Conservation (phyloP, 2,797 vertebrate genomes). For the Sarcoramphus papa region DNA sequence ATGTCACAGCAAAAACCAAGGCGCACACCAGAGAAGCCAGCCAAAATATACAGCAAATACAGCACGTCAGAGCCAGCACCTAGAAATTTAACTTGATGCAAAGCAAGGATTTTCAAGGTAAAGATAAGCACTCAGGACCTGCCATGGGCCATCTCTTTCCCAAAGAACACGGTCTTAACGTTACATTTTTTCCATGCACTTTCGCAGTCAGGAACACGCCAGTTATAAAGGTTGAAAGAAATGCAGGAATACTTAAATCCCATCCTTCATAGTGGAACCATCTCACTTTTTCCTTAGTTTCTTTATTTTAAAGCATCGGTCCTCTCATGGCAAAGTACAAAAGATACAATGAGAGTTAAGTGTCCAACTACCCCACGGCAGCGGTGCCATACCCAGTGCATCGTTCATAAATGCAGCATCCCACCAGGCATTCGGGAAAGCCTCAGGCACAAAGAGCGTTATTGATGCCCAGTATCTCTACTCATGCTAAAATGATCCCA, state of each 20-base stretch:
- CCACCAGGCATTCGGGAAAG: neutral
- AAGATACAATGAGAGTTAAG: neutral
- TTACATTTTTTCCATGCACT: neutral
- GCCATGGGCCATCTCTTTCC: neutral
- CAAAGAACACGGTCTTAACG: neutral
- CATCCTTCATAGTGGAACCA: fast-evolving
- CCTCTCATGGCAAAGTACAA: neutral
- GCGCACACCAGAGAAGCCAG: neutral
- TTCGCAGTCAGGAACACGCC: neutral
- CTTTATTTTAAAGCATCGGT: neutral
- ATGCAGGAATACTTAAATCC: neutral
- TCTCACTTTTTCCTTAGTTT: neutral
- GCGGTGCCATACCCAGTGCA: fast-evolving
- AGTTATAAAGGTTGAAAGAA: neutral
- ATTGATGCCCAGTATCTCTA: neutral
- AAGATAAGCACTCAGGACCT: neutral
- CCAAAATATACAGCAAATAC: neutral
- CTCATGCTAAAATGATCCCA: neutral
- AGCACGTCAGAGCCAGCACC: fast-evolving
- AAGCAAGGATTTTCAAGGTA: neutral
- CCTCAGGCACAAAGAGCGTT: neutral
- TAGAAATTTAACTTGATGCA: neutral
- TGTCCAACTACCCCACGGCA: neutral
- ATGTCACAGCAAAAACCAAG: neutral
- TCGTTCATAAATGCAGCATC: fast-evolving